These are phyloP conservation scores for Hyaena hyaena DNA, from an alignment of 2,113 vertebrate species.

Conservation along the genomic window DNA sequence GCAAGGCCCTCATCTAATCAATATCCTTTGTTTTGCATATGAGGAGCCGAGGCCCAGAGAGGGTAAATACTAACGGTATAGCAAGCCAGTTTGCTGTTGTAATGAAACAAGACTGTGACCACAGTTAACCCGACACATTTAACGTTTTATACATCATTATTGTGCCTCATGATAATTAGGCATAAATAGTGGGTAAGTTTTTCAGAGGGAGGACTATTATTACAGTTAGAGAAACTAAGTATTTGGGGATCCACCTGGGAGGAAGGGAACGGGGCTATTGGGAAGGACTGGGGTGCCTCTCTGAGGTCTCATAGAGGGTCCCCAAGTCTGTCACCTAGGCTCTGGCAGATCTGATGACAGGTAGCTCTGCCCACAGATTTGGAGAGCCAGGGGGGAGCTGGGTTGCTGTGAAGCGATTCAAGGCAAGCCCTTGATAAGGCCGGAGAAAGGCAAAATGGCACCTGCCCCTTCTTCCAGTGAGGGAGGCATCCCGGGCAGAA, in stretches of 20 bases:
- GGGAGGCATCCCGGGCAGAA: neutral
- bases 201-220: conserved; percentile 10
- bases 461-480: neutral
- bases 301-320: neutral
- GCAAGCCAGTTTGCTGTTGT: neutral
- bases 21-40: neutral
- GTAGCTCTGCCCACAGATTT: neutral
- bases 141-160: conserved; percentile 42
- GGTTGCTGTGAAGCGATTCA: neutral
- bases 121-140: conserved; percentile 38
- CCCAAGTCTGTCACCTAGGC: neutral
- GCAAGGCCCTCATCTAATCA: neutral
- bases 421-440: neutral
- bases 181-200: conserved; percentile 22
- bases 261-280: neutral
- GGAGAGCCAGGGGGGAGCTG: neutral
- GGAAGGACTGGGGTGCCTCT: neutral
- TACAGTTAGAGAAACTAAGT: conserved; percentile 35
- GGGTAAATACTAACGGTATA: neutral
- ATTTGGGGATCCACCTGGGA: neutral
- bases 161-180: conserved; percentile 28
- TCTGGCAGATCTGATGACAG: neutral
- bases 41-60: neutral
- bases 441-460: neutral
- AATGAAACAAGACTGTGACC: neutral